phyloP scores from a whole-genome alignment of 2,113 vertebrate genomes.

The Scomber scombrus region DNA sequence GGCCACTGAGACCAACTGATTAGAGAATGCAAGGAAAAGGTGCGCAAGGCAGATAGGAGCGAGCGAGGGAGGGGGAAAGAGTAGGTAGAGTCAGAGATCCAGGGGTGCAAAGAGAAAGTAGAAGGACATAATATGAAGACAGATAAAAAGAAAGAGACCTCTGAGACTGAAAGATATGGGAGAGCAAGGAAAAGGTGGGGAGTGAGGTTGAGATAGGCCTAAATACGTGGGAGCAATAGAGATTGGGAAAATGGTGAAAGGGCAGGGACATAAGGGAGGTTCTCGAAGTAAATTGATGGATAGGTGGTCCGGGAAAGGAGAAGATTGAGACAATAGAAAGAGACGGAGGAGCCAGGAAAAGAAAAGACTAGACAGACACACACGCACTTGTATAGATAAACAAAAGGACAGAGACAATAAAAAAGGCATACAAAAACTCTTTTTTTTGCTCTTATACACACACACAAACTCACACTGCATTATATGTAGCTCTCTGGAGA shows the following conservation, averaged over 20 bases:
- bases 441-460: conserved; percentile 2
- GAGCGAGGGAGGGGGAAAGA: neutral
- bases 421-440: conserved; percentile 17
- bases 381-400: conserved; percentile 30
- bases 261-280: conserved; percentile 4
- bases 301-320: conserved; percentile 48
- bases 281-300: conserved; percentile 60
- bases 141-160: conserved; percentile 65
- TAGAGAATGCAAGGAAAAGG: conserved; percentile 51
- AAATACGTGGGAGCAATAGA: conserved; percentile 51
- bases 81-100: conserved; percentile 47
- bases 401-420: conserved; percentile 53
- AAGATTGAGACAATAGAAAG: conserved; percentile 64
- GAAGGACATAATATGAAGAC: conserved; percentile 58
- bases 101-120: conserved; percentile 39
- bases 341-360: conserved; percentile 48
- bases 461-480: conserved; percentile 35
- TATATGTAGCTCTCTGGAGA: conserved; percentile 47
- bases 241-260: conserved; percentile 19
- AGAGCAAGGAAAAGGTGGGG: conserved; percentile 39
- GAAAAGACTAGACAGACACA: conserved; percentile 41
- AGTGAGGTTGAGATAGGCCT: conserved; percentile 37
- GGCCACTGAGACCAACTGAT: conserved; percentile 51
- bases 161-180: conserved; percentile 66
- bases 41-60: conserved; percentile 55